Evolutionary conservation across 2,113 vertebrate species (phyloP).

Genomic region (Myodes glareolus): DNA sequence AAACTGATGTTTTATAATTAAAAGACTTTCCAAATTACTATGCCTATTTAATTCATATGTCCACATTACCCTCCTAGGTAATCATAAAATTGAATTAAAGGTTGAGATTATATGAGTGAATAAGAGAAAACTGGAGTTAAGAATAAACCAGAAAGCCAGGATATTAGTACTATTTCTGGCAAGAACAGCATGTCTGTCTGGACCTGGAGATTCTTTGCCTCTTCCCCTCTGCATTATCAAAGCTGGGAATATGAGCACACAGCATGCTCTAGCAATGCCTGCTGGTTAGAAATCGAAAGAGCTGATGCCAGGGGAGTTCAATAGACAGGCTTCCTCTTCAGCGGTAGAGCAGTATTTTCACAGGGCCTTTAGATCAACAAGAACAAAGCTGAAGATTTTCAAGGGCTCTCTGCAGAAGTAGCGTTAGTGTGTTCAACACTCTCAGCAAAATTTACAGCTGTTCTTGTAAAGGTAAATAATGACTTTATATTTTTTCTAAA

Average conservation of each 20-base stretch:
- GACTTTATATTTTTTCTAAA: not conserved
- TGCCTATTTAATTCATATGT: not conserved
- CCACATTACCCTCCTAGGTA: not conserved
- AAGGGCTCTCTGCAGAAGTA: not conserved
- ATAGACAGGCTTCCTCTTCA: constrained; percentile 23
- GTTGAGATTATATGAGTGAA: constrained; percentile 14
- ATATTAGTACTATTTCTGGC: constrained; percentile 41
- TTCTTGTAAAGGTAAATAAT: not conserved
- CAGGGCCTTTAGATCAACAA: constrained; percentile 39
- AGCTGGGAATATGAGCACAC: constrained; percentile 24
- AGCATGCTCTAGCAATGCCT: constrained; percentile 57
- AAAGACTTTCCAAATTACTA: not conserved
- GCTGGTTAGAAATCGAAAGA: constrained; percentile 68
- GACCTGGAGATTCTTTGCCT: constrained; percentile 26
- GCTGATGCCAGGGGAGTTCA: constrained; percentile 59
- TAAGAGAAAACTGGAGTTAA: not conserved
- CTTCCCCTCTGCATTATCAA: constrained; percentile 39
- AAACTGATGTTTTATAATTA: not conserved
- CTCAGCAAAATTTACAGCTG: not conserved
- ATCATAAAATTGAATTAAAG: constrained; percentile 49
- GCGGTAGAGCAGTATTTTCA: constrained; percentile 28
- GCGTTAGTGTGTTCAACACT: not conserved
- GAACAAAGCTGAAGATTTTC: constrained; percentile 7
- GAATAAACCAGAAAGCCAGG: not conserved
- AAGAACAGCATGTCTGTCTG: constrained; percentile 33